These are phyloP conservation scores for Macrocentrus cingulum DNA, from an alignment of 1,140 invertebrate genomes.

Conservation along the genomic window DNA sequence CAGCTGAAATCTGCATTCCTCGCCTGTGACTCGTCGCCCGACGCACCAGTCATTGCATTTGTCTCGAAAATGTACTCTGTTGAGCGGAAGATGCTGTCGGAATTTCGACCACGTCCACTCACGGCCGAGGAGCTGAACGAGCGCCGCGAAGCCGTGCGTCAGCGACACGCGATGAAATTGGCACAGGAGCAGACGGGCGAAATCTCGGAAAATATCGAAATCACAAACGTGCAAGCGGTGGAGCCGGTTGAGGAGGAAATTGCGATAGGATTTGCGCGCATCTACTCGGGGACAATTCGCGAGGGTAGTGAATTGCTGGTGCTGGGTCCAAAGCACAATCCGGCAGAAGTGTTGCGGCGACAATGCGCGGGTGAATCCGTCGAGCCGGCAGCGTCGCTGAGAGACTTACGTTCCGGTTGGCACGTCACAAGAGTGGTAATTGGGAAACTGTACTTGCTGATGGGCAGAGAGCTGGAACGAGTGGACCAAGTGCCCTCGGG, in stretches of 20 bases:
- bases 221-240: slow-evolving; percentile 50
- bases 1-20: slow-evolving; percentile 76
- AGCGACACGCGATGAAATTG: slow-evolving; percentile 62
- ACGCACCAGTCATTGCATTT: slow-evolving; percentile 82
- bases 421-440: slow-evolving; percentile 66
- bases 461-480: slow-evolving; percentile 88
- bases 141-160: slow-evolving; percentile 70
- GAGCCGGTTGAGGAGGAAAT: slow-evolving; percentile 53
- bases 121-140: slow-evolving; percentile 75
- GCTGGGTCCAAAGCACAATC: slow-evolving; percentile 89
- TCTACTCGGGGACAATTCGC: slow-evolving; percentile 86
- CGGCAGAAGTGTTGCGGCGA: slow-evolving; percentile 60
- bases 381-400: slow-evolving; percentile 63
- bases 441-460: slow-evolving; percentile 82
- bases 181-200: slow-evolving; percentile 38
- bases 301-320: slow-evolving; percentile 81
- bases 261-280: slow-evolving; percentile 90
- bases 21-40: slow-evolving; percentile 67
- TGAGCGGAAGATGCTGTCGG: slow-evolving; percentile 70
- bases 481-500: slow-evolving; percentile 83
- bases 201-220: slow-evolving; percentile 9
- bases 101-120: slow-evolving; percentile 72
- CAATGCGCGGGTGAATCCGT: slow-evolving; percentile 50
- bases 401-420: slow-evolving; percentile 68
- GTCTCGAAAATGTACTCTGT: slow-evolving; percentile 94